Base-by-base conservation (phyloP, 2,113 vertebrate species). In the Bos indicus region DNA sequence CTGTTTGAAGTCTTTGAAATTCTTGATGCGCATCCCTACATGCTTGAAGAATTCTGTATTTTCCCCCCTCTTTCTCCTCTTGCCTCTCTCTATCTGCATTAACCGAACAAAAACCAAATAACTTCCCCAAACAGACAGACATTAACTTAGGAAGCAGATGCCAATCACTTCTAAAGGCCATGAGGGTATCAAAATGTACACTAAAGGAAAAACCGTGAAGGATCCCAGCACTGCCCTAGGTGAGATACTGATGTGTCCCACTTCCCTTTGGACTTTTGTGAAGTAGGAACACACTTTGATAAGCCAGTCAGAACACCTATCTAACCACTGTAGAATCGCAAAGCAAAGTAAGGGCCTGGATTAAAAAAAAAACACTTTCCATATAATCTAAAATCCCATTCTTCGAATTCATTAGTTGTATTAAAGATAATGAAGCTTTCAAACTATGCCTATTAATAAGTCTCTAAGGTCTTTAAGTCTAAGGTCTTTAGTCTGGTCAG, bases 31-130 rank as follows among this genome's bases (percentile, higher is more conserved):
- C 62, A 97, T 64, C 43, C 64, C n/a, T 90, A 77, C 26, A 48
- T 12, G 71, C 94, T 90, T 95, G 71, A 96, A 94, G 96, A 88
- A 78, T 85, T 94, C 83, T 51, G 30, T 46, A 33, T 83, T 57
- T 33, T 3, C 0, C 28, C 74, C 14, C 25, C 16, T 3, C 15
- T 11, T 90, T 90, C 90, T 90, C 74, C 40, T 90, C 91, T 94
- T 67, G 77, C 57, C 56, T 89, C 77, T 95, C 83, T 91, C 26
- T 67, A n/a, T 77, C 48, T 80, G 52, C 71, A 96, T 19, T 94
- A 96, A 82, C 43, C 74, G 91, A 98, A 97, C 62, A 92, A 97
- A 94, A 96, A 40, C 48, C 71, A 95, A 96, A 87, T 77, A 74
- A 91, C 86, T 91, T 91, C 80, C 74, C 78, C 23, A 97, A 94